Evolutionary conservation across 2,888 invertebrate species (phyloP), one percentile per base, ranked within the genome.

Genomic region (Epicampocera succincta): DNA sequence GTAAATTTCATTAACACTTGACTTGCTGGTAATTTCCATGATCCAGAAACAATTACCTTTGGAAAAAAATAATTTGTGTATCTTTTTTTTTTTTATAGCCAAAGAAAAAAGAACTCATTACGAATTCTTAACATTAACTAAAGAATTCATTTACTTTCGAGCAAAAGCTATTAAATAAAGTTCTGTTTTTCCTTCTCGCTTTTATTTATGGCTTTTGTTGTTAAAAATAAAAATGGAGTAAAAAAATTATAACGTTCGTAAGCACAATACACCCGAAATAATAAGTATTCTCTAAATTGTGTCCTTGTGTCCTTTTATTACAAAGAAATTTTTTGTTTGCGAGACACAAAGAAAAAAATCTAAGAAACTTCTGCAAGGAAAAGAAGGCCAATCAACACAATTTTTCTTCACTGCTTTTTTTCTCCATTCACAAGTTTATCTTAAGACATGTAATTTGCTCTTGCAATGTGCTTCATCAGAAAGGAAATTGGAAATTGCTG

Each of bases 401-500:
- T 78, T 69, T 74, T 77, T 77, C 71, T 66, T 58, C 33, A 8
- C 0, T 54, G 48, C 48, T 63, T 52, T 63, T 50, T 52, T 63
- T 60, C 56, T 66, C 48, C 33, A 33, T 9, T 33, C 33, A 33
- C 33, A 33, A 33, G 33, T 19, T n/a, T 48, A 19, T 48, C 74
- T 66, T 72, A 83, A 85, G 77, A 84, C 84, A 88, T 89, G 86
- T 89, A 89, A 89, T 89, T 89, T 89, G 88, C 89, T 89, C 89
- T 89, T 89, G 88, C 87, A 84, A 88, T 89, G 89, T 89, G 89
- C 90, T 89, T 89, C 87, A 89, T 89, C 89, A 88, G 87, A 89
- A 89, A 89, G 89, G 89, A 89, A 89, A 89, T 89, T 89, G 89
- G 88, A 89, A 89, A 89, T 89, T 89, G 89, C 87, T 88, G 84